Base-by-base conservation (phyloP, 1,140 invertebrate species). In the Triops longicaudatus region DNA sequence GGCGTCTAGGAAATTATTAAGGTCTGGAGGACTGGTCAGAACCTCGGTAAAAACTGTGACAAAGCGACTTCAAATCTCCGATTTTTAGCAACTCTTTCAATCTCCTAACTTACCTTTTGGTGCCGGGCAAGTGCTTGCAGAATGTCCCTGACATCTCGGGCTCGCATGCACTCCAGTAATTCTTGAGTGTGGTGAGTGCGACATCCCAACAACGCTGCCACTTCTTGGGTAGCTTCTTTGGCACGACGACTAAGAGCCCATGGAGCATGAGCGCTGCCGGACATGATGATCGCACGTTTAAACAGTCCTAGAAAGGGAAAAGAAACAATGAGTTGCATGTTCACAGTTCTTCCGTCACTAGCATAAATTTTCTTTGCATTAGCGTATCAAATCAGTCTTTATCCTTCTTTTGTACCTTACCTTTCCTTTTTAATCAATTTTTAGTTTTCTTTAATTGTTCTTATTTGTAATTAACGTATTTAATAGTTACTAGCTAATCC, bases 111-210 rank as follows among this genome's bases (percentile, higher is more conserved):
- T 83, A 89, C 88, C 83, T 87, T 84, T 79, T 87, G 87, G 77
- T 88, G 84, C 76, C 86, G 85, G 76, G 88, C 84, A 76, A 90
- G 88, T 44, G 89, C 87, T 78, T 86, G 84, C 12, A 90, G 77
- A 28, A 90, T 83, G 77, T 88, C 86, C 63, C 83, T 82, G 2
- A 83, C 83, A 76, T 84, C 84, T 81, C 87, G 89, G 73, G 86
- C 82, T 78, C 88, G 86, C 31, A 95, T 85, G 81, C 93, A 95
- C 31, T 86, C 84, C 26, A 92, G 81, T 28, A 83, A 81, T 76
- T 80, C 79, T 79, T 79, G 82, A 80, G 72, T 83, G 80, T 74
- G 82, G 82, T 31, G 14, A 72, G 44, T n/a, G 28, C 78, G n/a
- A 80, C 88, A 89, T 74, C 87, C 87, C 10, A 89, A 79, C 76